Base-by-base conservation (phyloP, 2,888 invertebrate species). In the Polymixis flavicincta region DNA sequence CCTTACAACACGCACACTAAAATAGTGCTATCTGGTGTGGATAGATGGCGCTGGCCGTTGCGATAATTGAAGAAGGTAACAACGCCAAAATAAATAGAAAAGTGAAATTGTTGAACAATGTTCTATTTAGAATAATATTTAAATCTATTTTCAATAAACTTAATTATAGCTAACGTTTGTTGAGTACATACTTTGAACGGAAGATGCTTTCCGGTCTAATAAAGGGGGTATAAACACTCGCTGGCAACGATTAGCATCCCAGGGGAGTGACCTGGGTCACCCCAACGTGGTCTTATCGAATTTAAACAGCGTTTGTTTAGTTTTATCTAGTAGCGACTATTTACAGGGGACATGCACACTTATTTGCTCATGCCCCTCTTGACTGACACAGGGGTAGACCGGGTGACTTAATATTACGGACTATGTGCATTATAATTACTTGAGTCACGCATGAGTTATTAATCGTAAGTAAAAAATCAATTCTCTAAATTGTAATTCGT, bases 11-110 rank as follows among this genome's bases (percentile, higher is more conserved):
- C 8, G n/a, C 19, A 8, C 55, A 85, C 60, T 70, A 59, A 74
- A 61, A 61, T 66, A 60, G 28, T 63, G 22, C 25, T 13, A 52
- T 8, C 9, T 3, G 19, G 14, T 37, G 42, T 6, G 42, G 45
- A 81, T 76, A 91, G 91, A 91, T 91, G 92, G 91, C 90, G 90
- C 64, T 87, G 87, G 45, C 65, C 37, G 75, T 76, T 13, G 3
- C 3, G 48, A 74, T 74, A 63, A 74, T 78, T 77, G 6, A 70
- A 59, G 0, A 19, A 19, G n/a, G 1, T 0, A 11, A 50, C 14
- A 0, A 7, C 3, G 0, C 8, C 0, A 32, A 32, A 19, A 1
- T 59, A 52, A 79, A 59, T 50, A 50, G 45, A 78, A 59, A 42
- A 50, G 52, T 45, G 13, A 59, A 64, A 22, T 55, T 17, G 11